These are phyloP conservation scores for Frankliniella fusca DNA, from an alignment of 2,888 invertebrate species.

Conservation along the genomic window DNA sequence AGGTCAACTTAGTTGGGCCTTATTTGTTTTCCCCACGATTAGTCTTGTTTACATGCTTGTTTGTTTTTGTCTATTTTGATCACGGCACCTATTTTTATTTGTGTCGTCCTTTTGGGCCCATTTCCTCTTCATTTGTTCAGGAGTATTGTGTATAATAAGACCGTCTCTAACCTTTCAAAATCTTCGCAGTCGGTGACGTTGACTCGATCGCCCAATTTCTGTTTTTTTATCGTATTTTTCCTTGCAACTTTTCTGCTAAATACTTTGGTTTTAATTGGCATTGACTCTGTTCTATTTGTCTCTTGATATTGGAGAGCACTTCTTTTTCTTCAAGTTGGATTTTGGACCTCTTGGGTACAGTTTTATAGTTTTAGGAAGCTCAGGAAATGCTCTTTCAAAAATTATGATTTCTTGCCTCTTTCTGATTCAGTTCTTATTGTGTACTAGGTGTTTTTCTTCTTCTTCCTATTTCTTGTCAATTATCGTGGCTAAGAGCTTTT, in stretches of 20 bases:
- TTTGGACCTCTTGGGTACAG: too few species aligned
- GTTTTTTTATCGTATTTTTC: slow-evolving; percentile 26
- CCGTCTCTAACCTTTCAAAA: neutral
- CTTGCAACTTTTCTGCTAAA: too few species aligned
- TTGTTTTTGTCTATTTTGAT: neutral
- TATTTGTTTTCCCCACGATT: neutral
- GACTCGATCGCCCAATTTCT: slow-evolving; percentile 21
- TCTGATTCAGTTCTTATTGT: neutral
- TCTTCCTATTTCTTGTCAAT: too few species aligned
- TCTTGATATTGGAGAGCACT: too few species aligned
- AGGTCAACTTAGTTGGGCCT: neutral
- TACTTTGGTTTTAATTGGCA: too few species aligned
- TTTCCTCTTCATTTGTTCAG: neutral
- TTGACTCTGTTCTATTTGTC: too few species aligned
- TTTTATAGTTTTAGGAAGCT: too few species aligned
- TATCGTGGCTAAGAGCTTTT: too few species aligned
- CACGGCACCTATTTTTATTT: too few species aligned
- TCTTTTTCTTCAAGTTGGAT: too few species aligned
- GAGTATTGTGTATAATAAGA: neutral
- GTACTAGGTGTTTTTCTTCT: too few species aligned
- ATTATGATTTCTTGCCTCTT: neutral
- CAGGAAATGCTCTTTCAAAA: too few species aligned
- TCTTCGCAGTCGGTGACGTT: slow-evolving; percentile 7
- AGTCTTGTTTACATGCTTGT: neutral
- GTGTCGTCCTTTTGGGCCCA: neutral